phyloP scores from a whole-genome alignment of 2,113 vertebrate species.

The Oryzias celebensis region DNA sequence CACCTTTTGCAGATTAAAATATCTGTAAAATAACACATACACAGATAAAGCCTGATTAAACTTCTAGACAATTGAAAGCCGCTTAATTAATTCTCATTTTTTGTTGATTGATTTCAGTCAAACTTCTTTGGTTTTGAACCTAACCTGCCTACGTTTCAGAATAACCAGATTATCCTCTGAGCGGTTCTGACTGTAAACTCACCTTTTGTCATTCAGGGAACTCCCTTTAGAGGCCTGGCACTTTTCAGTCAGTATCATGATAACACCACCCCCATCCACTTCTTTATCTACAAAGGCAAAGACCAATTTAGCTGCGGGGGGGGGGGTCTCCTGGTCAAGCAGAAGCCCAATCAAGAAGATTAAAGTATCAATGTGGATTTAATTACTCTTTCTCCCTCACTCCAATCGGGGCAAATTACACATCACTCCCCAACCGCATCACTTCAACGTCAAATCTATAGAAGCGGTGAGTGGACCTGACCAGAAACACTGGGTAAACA shows the following conservation, averaged over 20 bases:
- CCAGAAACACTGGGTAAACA: constrained; percentile 57
- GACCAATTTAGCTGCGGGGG: constrained; percentile 16
- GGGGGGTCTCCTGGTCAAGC: constrained; percentile 62
- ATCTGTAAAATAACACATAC: constrained; percentile 3
- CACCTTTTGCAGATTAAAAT: constrained; percentile 10
- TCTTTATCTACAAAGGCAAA: constrained; percentile 39
- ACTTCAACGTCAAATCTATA: constrained; percentile 52
- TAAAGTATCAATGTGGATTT: constrained; percentile 79
- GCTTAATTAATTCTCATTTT: too few species aligned
- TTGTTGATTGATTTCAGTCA: too few species aligned
- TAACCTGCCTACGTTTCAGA: too few species aligned
- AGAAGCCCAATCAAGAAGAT: constrained; percentile 80
- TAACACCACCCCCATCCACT: constrained; percentile 5
- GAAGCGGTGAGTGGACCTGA: constrained; percentile 70
- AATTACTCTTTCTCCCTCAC: constrained; percentile 64
- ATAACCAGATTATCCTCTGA: too few species aligned
- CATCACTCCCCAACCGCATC: constrained; percentile 17
- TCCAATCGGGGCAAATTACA: constrained; percentile 69
- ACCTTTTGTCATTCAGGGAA: too few species aligned
- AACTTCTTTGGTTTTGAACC: too few species aligned
- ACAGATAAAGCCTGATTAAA: background rate
- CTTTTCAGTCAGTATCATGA: constrained; percentile 21
- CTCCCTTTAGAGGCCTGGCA: too few species aligned
- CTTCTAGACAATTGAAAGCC: background rate
- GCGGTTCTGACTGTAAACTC: too few species aligned